These are phyloP conservation scores for Nanorana parkeri DNA, from an alignment of 2,113 vertebrate species.

Conservation along the genomic window DNA sequence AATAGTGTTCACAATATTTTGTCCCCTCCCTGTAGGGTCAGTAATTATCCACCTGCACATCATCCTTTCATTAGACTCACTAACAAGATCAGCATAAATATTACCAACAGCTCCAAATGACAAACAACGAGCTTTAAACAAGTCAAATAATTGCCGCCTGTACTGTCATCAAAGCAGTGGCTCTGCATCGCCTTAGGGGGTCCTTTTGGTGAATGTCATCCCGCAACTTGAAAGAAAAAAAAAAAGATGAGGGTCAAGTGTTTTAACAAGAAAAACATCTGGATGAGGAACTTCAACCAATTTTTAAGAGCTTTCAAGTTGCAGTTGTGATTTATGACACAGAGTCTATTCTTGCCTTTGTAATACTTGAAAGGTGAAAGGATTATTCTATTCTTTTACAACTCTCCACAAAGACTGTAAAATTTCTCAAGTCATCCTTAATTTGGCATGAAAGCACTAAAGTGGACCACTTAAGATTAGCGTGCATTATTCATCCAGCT, in stretches of 20 bases:
- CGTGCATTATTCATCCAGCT: neutral
- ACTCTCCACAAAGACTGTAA: slow-evolving; percentile 19
- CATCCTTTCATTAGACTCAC: neutral
- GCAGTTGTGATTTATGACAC: slow-evolving; percentile 11
- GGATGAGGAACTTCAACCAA: slow-evolving; percentile 2
- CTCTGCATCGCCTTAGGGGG: slow-evolving; percentile 2
- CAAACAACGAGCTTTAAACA: slow-evolving; percentile 5
- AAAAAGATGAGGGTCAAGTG: slow-evolving; percentile 46
- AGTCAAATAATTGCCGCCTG: slow-evolving; percentile 8
- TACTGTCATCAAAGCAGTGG: slow-evolving; percentile 26
- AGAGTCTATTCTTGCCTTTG: slow-evolving; percentile 15
- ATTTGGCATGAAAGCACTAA: slow-evolving; percentile 9
- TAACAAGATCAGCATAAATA: neutral
- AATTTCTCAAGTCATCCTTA: slow-evolving; percentile 15
- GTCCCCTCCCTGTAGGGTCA: too few species aligned
- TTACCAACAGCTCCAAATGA: neutral
- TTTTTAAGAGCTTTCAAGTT: slow-evolving; percentile 14
- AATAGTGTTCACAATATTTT: too few species aligned
- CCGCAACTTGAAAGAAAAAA: slow-evolving; percentile 40
- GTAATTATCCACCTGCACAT: too few species aligned
- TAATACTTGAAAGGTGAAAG: slow-evolving; percentile 25
- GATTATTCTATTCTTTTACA: slow-evolving; percentile 29
- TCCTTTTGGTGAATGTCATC: slow-evolving; percentile 35
- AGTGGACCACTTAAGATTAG: neutral
- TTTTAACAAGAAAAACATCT: slow-evolving; percentile 50